Evolutionary conservation across 2,113 vertebrate genomes (phyloP).

Genomic region (Istiophorus platypterus): DNA sequence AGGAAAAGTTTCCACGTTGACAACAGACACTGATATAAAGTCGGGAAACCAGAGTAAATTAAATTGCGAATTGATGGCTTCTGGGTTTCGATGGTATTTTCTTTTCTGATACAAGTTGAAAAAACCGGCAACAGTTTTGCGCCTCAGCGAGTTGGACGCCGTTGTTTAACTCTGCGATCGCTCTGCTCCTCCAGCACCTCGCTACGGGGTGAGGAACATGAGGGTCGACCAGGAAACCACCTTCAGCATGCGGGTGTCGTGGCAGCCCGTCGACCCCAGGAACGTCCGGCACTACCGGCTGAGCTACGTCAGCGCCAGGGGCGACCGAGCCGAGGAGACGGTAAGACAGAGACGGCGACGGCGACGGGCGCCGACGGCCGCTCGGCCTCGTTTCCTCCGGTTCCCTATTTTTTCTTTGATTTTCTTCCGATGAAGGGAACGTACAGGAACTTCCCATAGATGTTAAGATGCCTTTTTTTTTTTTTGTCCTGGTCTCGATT

Average conservation of each 20-base stretch:
- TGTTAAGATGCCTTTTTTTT: neutral
- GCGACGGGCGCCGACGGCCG: too few species aligned
- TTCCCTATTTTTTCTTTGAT: too few species aligned
- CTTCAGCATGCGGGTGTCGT: constrained; percentile 90
- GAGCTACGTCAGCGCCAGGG: constrained; percentile 86
- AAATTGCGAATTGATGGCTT: constrained; percentile 29
- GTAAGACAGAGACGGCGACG: constrained; percentile 76
- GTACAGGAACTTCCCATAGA: neutral
- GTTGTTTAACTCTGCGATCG: neutral
- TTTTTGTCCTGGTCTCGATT: neutral
- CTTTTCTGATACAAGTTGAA: neutral
- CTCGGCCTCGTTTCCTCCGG: too few species aligned
- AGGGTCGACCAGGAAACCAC: constrained; percentile 91
- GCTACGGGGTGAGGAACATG: constrained; percentile 88
- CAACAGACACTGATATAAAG: neutral
- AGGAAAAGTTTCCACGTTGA: neutral
- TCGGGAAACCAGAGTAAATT: constrained; percentile 25
- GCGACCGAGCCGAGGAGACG: constrained; percentile 89
- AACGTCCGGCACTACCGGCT: constrained; percentile 89
- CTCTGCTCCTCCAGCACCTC: constrained; percentile 84
- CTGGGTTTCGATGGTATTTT: too few species aligned
- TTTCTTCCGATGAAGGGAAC: too few species aligned
- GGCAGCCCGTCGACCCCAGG: constrained; percentile 86
- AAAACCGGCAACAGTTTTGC: neutral
- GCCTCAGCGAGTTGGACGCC: neutral